Evolutionary conservation across 2,113 vertebrate genomes (phyloP), one percentile per base, ranked within the genome.

Genomic region (Chionis minor): DNA sequence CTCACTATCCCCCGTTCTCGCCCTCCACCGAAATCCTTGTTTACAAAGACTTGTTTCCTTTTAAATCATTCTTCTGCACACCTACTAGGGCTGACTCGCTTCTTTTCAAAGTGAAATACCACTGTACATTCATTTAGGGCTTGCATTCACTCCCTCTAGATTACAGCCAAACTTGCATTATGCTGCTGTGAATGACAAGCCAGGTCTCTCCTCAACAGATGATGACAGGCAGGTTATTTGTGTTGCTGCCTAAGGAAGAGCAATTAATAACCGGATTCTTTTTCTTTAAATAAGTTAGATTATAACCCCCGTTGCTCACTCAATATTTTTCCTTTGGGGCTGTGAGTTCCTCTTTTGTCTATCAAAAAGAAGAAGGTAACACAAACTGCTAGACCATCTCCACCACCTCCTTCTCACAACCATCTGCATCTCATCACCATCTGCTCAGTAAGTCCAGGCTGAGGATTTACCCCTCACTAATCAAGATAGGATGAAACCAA

Each of bases 271-370:
- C 18, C 35, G 26, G 38, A 19, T 22, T 81, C 81, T 66, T 80
- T 79, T 74, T 74, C 27, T 88, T 72, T 54, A 66, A 93, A 70
- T 71, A 72, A 40, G 42, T 69, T 23, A 87, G 24, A 26, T 69
- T 42, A 30, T 72, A 90, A 40, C 32, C 63, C 38, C 49, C 26
- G 30, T 81, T 71, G 15, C n/a, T 90, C 47, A 72, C 38, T 45
- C 16, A 75, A 14, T 81, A 47, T 88, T 94, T 92, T 92, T 96
- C 67, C 75, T 96, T 59, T 81, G 51, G 55, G 89, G 35, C 42
- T 58, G 26, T 13, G 74, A 74, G 92, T 96, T 97, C 95, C 92
- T 87, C 91, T 97, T 96, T 90, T 95, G 74, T 92, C 93, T 93
- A 4, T 66, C 71, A 88, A 49, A 95, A 95, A 94, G 94, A 90